Evolutionary conservation across 92 coral and sea anemone species (phyloP).

Genomic region (Pocillopora meandrina): DNA sequence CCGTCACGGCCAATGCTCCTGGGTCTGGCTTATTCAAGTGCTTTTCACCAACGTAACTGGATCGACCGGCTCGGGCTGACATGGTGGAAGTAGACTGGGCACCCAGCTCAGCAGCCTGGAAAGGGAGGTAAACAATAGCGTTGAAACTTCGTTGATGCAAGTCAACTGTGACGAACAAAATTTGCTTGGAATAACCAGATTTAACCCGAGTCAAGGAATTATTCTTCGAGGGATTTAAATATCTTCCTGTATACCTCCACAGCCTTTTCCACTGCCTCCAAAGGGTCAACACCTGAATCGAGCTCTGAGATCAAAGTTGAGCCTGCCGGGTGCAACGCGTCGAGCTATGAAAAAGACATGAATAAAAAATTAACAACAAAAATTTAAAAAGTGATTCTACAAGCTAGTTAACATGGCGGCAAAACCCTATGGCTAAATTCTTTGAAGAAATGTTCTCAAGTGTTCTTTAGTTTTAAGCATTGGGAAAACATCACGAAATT

Average conservation of each 20-base stretch:
- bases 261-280: conserved; percentile 74
- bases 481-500: too few relatives aligned
- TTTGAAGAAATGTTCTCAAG: too few relatives aligned
- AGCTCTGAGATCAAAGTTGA: conserved; percentile 56
- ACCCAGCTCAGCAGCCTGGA: conserved; percentile 90
- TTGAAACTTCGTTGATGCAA: background rate
- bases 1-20: conserved; percentile 89
- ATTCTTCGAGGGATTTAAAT: too few relatives aligned
- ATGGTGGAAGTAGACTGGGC: conserved; percentile 88
- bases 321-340: conserved; percentile 87
- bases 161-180: background rate
- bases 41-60: conserved; percentile 85
- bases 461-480: too few relatives aligned
- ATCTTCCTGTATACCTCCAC: conserved; percentile 61
- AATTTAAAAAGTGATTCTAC: background rate
- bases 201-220: background rate
- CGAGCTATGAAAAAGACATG: conserved; percentile 51
- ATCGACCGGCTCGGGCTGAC: conserved; percentile 98
- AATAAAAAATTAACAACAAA: background rate
- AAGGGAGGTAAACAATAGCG: background rate
- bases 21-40: conserved; percentile 87
- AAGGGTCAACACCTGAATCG: conserved; percentile 45
- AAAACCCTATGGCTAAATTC: too few relatives aligned
- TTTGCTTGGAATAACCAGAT: background rate
- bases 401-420: too few relatives aligned